Evolutionary conservation across 2,888 invertebrate genomes (phyloP).

Genomic region (Ptilodon capucinus): DNA sequence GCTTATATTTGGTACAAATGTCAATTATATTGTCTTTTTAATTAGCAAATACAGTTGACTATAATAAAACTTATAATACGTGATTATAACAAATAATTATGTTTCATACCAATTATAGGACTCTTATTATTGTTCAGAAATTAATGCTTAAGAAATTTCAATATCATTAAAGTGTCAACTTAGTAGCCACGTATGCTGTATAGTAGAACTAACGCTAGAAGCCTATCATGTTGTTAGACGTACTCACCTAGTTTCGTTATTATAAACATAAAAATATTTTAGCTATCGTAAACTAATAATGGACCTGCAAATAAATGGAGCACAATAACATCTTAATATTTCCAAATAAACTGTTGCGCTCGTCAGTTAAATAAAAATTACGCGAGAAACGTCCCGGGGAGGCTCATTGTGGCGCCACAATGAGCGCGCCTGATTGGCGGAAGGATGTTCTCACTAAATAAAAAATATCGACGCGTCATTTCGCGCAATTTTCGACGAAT

Average conservation of each 20-base stretch:
- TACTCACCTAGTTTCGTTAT: too few relatives aligned
- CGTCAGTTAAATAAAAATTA: constrained; percentile 77
- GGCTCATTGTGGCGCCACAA: constrained; percentile 76
- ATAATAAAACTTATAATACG: too few relatives aligned
- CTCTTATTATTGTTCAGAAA: too few relatives aligned
- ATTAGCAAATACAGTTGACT: too few relatives aligned
- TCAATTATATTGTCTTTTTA: not conserved
- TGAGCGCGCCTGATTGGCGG: constrained; percentile 81
- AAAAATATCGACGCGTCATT: constrained; percentile 82
- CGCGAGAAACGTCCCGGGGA: constrained; percentile 69
- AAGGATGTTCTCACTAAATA: constrained; percentile 82
- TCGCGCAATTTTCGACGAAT: constrained; percentile 80
- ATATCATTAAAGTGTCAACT: too few relatives aligned
- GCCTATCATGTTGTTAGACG: too few relatives aligned
- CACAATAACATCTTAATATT: constrained; percentile 38
- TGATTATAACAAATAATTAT: too few relatives aligned
- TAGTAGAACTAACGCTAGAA: too few relatives aligned
- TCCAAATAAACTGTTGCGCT: constrained; percentile 71
- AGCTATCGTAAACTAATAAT: not conserved
- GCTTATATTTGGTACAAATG: constrained; percentile 28
- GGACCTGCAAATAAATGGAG: not conserved
- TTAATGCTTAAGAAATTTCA: too few relatives aligned
- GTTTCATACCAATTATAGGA: too few relatives aligned
- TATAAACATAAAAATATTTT: too few relatives aligned
- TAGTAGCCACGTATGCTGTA: too few relatives aligned